These are phyloP conservation scores for Hyperoplus immaculatus DNA, from an alignment of 2,797 vertebrate species.

Conservation along the genomic window DNA sequence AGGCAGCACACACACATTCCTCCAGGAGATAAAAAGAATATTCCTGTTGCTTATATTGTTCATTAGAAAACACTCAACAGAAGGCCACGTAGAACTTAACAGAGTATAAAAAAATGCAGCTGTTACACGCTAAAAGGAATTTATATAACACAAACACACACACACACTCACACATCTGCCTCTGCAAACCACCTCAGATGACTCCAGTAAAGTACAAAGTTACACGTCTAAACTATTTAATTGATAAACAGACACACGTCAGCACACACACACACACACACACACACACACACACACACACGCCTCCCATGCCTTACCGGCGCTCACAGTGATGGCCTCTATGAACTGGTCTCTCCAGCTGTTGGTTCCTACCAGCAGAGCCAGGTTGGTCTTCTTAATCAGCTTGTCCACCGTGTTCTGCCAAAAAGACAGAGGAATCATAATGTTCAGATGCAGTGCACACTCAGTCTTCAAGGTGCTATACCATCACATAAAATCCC, in stretches of 20 bases:
- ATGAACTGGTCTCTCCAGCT: slow-evolving; percentile 99
- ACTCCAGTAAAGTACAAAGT: neutral
- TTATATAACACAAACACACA: neutral
- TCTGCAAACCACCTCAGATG: slow-evolving; percentile 4
- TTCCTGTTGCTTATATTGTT: slow-evolving; percentile 7
- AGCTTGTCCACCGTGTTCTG: slow-evolving; percentile 99
- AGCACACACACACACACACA: slow-evolving; percentile 8
- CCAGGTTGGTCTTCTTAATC: slow-evolving; percentile 99
- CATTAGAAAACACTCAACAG: neutral
- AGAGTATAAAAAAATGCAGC: slow-evolving; percentile 43
- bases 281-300: slow-evolving; percentile 10
- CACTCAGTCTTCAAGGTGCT: neutral
- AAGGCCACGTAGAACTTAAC: neutral
- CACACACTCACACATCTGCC: slow-evolving; percentile 25
- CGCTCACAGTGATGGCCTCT: slow-evolving; percentile 98
- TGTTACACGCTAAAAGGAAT: slow-evolving; percentile 31
- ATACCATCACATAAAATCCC: neutral
- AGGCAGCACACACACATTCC: neutral
- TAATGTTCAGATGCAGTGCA: neutral
- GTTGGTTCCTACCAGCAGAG: slow-evolving; percentile 98
- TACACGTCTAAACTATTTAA: neutral
- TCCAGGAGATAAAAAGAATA: slow-evolving; percentile 6
- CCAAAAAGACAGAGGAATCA: slow-evolving; percentile 13
- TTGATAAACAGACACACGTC: neutral
- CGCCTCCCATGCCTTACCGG: slow-evolving; percentile 86